Conservation (phyloP, 2,797 vertebrate genomes). For the Lutjanus argentimaculatus region DNA sequence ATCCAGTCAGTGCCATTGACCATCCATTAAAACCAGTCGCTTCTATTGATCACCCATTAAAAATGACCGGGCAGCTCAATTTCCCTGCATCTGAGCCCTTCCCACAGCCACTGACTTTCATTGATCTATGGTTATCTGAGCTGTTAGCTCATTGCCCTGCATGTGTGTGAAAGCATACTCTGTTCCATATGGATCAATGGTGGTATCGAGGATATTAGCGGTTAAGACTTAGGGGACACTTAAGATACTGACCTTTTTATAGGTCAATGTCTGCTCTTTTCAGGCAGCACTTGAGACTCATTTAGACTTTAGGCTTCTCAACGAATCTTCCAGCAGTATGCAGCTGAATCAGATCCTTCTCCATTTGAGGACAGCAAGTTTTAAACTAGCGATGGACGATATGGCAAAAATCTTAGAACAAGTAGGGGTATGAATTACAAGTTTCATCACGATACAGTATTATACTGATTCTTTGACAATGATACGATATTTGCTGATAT, state of each 20-base stretch:
- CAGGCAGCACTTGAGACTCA: conserved; percentile 3
- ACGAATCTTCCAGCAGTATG: background rate
- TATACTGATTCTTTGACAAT: no score
- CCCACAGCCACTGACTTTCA: conserved; percentile 39
- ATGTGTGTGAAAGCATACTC: conserved; percentile 15
- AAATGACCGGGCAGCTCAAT: conserved; percentile 52
- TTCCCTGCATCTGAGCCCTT: conserved; percentile 54
- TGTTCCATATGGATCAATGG: conserved; percentile 40
- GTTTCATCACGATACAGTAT: no score
- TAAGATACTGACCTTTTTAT: conserved; percentile 19
- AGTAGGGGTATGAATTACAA: no score
- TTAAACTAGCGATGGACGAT: background rate
- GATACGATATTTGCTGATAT: no score
- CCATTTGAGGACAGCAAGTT: background rate
- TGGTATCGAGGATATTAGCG: conserved; percentile 16
- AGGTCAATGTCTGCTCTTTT: conserved; percentile 2
- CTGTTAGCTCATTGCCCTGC: conserved; percentile 32
- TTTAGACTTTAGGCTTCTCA: background rate
- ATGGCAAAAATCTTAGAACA: no score
- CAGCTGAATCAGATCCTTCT: background rate
- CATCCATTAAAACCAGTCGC: conserved; percentile 73
- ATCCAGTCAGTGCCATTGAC: conserved; percentile 55
- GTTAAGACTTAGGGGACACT: conserved; percentile 19
- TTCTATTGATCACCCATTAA: conserved; percentile 72
- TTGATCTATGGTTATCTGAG: conserved; percentile 74